Evolutionary conservation across 2,113 vertebrate species (phyloP), one percentile per base, ranked within the genome.

Genomic region (Semicossyphus pulcher): DNA sequence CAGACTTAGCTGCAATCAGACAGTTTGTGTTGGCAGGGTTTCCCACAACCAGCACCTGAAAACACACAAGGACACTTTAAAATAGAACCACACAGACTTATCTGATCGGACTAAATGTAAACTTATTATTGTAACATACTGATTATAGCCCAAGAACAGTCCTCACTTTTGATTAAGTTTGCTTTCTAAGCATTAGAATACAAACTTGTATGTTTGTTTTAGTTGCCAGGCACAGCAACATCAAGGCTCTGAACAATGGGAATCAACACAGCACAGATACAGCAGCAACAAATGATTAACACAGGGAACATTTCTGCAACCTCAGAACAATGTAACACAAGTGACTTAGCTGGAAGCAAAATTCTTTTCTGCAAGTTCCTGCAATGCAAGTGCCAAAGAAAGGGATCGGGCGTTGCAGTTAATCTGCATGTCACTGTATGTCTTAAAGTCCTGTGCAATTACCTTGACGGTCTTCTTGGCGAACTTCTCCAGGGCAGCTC

Each of bases 11-110:
- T 54, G 98, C 96, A 62, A 96, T 96, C 92, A 99, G 90, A 80
- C 98, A 99, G 93, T 99, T 99, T 16, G 98, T 99, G 85, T 99
- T 99, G 36, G 97, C 98, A 72, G 97, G 98, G 83, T 99, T 99
- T 72, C 98, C 98, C 61, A 99, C 97, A 26, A 99, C 97, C 65
- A 99, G 91, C 57, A 99, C 97, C 98, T 99, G 65, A 47, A 86
- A 53, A 59, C n/a, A 49, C n/a, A 20, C 18, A 26, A 10, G 37
- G 11, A 49, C 5, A 25, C 14, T 10, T 45, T 29, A 21, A 47
- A 49, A 59, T 10, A 57, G 1, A 44, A 66, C 31, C 25, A 0
- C 3, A n/a, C 10, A 12, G 18, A 25, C 32, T 47, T 7, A 52
- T 57, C 23, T 37, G 8, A 57, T 31, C 5, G 1, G 25, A 39